phyloP scores from a whole-genome alignment of 2,797 vertebrate species.

The Enteromius fasciolatus region DNA sequence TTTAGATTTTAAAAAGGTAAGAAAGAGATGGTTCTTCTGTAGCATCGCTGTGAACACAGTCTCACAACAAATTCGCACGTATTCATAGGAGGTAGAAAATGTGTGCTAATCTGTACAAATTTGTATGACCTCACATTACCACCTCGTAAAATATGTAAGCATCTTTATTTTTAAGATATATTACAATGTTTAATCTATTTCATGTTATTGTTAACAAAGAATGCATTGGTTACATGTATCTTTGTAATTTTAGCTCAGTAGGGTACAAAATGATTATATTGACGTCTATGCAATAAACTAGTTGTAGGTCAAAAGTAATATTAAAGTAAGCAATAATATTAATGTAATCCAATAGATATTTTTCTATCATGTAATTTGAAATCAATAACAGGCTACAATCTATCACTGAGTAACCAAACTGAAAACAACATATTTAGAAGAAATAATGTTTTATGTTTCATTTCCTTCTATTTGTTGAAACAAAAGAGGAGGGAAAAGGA shows the following conservation, averaged over 20 bases:
- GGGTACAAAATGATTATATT: too few species aligned
- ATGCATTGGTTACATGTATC: not conserved
- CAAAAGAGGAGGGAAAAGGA: not conserved
- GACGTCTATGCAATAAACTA: not conserved
- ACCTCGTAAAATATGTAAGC: too few species aligned
- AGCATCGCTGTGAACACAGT: too few species aligned
- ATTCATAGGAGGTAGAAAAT: too few species aligned
- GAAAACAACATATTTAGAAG: not conserved
- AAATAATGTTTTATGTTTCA: not conserved
- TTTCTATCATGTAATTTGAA: not conserved
- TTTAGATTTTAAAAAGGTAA: too few species aligned
- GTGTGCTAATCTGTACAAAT: too few species aligned
- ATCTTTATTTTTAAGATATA: not conserved
- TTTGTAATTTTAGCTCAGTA: not conserved
- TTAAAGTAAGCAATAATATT: not conserved
- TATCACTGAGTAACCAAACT: not conserved
- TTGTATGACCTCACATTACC: too few species aligned
- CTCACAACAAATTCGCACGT: too few species aligned
- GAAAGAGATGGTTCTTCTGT: too few species aligned
- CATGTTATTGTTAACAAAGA: not conserved
- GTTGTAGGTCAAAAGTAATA: not conserved
- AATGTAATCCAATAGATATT: not conserved
- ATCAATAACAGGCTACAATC: not conserved
- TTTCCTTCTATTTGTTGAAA: not conserved
- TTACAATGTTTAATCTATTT: not conserved